phyloP scores from a whole-genome alignment of 2,797 vertebrate genomes.

The Sebastes wilsoni region DNA sequence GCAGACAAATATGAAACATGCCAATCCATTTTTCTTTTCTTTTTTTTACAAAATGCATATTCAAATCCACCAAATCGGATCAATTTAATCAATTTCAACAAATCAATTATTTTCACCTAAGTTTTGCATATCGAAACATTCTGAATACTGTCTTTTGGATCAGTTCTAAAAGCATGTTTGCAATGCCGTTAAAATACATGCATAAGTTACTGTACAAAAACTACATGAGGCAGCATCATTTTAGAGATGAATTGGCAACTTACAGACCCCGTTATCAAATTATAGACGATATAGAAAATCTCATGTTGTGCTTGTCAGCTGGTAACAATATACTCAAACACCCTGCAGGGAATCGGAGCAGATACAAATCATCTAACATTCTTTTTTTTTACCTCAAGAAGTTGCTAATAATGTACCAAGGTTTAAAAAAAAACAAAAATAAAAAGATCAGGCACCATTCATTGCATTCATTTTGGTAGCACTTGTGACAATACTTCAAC shows the following conservation, averaged over 20 bases:
- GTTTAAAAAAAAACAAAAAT: background rate
- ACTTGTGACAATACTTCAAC: conserved; percentile 45
- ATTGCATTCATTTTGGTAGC: conserved; percentile 52
- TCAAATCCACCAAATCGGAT: conserved; percentile 42
- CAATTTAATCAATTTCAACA: conserved; percentile 53
- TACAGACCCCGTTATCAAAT: conserved; percentile 49
- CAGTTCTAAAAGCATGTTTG: conserved; percentile 61
- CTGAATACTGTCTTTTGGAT: conserved; percentile 66
- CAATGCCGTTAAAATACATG: conserved; percentile 72
- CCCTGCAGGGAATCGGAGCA: conserved; percentile 27
- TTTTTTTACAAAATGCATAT: conserved; percentile 56
- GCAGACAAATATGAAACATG: conserved; percentile 27
- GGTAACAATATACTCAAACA: conserved; percentile 31
- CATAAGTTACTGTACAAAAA: conserved; percentile 85
- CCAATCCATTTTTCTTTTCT: conserved; percentile 29
- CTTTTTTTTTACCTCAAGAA: conserved; percentile 21
- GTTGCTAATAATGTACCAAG: conserved; percentile 61
- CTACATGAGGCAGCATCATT: conserved; percentile 53
- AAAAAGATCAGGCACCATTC: conserved; percentile 32
- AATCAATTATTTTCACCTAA: conserved; percentile 50
- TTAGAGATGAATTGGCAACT: conserved; percentile 57
- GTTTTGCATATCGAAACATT: conserved; percentile 62
- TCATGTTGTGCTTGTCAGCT: conserved; percentile 56
- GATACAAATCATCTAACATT: conserved; percentile 46
- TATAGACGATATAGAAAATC: conserved; percentile 32